These are phyloP conservation scores for Cydia amplana DNA, from an alignment of 1,140 invertebrate genomes.

Conservation along the genomic window DNA sequence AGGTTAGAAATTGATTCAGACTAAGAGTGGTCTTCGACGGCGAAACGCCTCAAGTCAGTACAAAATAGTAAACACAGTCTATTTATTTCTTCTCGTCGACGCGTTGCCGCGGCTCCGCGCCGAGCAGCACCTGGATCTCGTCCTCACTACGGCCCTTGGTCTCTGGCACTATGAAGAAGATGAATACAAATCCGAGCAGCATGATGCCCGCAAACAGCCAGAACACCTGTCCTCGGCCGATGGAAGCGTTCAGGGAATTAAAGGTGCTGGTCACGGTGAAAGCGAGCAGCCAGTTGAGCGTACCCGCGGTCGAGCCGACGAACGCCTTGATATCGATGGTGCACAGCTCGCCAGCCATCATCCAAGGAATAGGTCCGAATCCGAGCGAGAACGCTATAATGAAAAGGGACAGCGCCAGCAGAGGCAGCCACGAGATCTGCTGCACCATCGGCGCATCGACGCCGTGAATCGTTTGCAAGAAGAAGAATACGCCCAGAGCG, in stretches of 20 bases:
- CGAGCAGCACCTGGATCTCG: constrained; percentile 87
- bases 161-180: constrained; percentile 91
- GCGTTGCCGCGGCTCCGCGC: constrained; percentile 54
- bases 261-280: constrained; percentile 92
- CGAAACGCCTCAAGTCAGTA: constrained; percentile 22
- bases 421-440: constrained; percentile 85
- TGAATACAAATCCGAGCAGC: constrained; percentile 85
- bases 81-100: constrained; percentile 62
- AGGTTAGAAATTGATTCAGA: background rate
- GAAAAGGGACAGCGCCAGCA: constrained; percentile 86
- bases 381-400: constrained; percentile 89
- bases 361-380: constrained; percentile 89
- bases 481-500: constrained; percentile 83
- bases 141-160: constrained; percentile 94
- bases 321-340: constrained; percentile 88
- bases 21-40: background rate
- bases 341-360: constrained; percentile 88
- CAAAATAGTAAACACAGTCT: constrained; percentile 53
- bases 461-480: constrained; percentile 77
- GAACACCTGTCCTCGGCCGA: constrained; percentile 85
- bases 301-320: constrained; percentile 85
- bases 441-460: constrained; percentile 71
- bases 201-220: constrained; percentile 90
- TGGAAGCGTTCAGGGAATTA: constrained; percentile 77
- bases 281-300: constrained; percentile 88